A percentile compares a stretch with the other conserved stretches of the same genome.
Conservation (phyloP, 2,888 invertebrate species). For the Palloptera scutellata region DNA sequence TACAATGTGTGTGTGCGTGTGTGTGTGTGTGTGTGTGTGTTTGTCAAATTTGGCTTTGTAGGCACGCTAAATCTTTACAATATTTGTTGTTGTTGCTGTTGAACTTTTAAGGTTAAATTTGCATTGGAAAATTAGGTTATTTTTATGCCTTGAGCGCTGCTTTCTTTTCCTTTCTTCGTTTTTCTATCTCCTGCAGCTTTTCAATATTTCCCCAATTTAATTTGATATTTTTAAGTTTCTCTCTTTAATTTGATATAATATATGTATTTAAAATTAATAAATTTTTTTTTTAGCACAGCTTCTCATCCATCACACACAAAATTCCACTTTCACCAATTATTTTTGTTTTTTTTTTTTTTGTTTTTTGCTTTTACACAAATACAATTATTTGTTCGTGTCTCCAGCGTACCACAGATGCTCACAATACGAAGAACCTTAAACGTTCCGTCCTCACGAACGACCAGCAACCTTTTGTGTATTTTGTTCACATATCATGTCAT, state of each 20-base stretch:
- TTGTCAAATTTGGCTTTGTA: slow-evolving; percentile 21
- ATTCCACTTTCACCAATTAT: slow-evolving; percentile 34
- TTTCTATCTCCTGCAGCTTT: background rate
- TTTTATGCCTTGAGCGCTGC: background rate
- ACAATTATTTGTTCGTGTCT: background rate
- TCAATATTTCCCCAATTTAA: background rate
- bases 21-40: slow-evolving; percentile 19
- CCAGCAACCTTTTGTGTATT: slow-evolving; percentile 52
- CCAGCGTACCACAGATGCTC: background rate
- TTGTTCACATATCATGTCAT: slow-evolving; percentile 20
- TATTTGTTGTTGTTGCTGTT: slow-evolving; percentile 11
- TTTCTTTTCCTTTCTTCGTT: slow-evolving; percentile 6
- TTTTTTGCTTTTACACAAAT: too few relatives aligned
- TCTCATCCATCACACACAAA: background rate
- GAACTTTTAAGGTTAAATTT: slow-evolving; percentile 9
- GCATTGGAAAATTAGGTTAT: background rate
- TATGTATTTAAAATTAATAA: background rate
- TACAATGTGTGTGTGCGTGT: background rate
- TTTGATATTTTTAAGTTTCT: background rate
- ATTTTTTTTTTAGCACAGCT: background rate
- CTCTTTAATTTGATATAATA: slow-evolving; percentile 1
- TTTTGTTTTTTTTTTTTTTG: too few relatives aligned
- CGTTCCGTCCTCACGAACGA: slow-evolving; percentile 55
- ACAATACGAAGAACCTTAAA: slow-evolving; percentile 18
- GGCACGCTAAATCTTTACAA: background rate